phyloP scores from a whole-genome alignment of 1,140 invertebrate genomes.

The Armadillidium nasatum region DNA sequence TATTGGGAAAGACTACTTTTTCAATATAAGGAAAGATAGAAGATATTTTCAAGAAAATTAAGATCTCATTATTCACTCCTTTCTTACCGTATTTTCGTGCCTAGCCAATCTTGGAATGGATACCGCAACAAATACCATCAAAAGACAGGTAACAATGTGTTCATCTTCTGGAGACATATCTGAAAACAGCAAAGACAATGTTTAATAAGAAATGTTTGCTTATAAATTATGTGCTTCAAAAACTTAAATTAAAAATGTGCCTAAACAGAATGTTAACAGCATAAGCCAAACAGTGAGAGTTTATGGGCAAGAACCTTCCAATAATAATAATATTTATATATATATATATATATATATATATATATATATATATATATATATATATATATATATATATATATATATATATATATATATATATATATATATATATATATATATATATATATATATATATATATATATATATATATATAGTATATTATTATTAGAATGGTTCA shows the following conservation, averaged over 20 bases:
- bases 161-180: slow-evolving; percentile 76
- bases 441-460: neutral
- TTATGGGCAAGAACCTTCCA: too few relatives aligned
- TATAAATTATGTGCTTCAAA: slow-evolving; percentile 1
- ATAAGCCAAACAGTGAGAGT: slow-evolving; percentile 93
- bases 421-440: neutral
- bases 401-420: neutral
- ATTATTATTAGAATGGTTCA: too few relatives aligned
- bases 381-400: neutral
- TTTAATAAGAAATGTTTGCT: neutral
- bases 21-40: too few relatives aligned
- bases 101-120: slow-evolving; percentile 93
- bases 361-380: neutral
- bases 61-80: too few relatives aligned
- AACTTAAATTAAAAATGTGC: neutral
- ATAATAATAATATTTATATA: slow-evolving; percentile 16
- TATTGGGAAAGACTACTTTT: too few relatives aligned
- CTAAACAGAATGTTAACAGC: slow-evolving; percentile 94
- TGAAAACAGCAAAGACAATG: neutral
- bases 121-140: slow-evolving; percentile 98
- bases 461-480: too few relatives aligned
- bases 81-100: slow-evolving; percentile 57
- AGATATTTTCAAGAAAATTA: too few relatives aligned
- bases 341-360: neutral
- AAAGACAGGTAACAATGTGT: slow-evolving; percentile 85